Evolutionary conservation across 2,797 vertebrate genomes (phyloP).

Genomic region (Enteromius argenteus): DNA sequence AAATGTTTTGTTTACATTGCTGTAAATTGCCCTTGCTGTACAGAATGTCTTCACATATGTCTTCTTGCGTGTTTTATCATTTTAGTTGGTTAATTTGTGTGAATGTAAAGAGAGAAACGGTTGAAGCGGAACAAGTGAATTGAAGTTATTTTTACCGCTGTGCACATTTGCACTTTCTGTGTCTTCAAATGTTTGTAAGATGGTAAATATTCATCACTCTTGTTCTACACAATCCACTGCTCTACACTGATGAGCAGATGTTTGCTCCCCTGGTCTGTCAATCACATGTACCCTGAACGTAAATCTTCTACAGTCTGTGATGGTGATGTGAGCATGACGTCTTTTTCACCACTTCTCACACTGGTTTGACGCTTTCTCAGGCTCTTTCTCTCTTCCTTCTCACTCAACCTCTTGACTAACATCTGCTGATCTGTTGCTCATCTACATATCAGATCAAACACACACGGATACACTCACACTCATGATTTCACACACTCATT

Average conservation of each 20-base stretch:
- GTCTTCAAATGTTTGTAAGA: neutral
- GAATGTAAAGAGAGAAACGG: neutral
- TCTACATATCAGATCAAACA: slow-evolving; percentile 27
- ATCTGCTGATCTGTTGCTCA: slow-evolving; percentile 35
- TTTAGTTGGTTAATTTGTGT: neutral
- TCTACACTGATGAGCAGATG: slow-evolving; percentile 40
- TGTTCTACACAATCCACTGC: neutral
- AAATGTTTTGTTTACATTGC: neutral
- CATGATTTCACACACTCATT: slow-evolving; percentile 6
- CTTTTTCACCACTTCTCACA: slow-evolving; percentile 19
- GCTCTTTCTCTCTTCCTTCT: neutral
- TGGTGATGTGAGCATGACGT: slow-evolving; percentile 4
- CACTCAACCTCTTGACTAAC: neutral
- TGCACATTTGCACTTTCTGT: neutral
- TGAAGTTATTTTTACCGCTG: neutral
- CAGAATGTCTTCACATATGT: neutral
- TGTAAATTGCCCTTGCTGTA: neutral
- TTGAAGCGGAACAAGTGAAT: neutral
- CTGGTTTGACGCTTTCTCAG: neutral
- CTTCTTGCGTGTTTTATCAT: neutral
- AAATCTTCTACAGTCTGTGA: slow-evolving; percentile 10
- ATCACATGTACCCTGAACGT: slow-evolving; percentile 5
- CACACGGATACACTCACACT: neutral
- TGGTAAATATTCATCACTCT: slow-evolving; percentile 1
- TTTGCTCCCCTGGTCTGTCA: slow-evolving; percentile 6